Evolutionary conservation across 2,888 invertebrate species (phyloP).

Genomic region (Caenorhabditis sp.): DNA sequence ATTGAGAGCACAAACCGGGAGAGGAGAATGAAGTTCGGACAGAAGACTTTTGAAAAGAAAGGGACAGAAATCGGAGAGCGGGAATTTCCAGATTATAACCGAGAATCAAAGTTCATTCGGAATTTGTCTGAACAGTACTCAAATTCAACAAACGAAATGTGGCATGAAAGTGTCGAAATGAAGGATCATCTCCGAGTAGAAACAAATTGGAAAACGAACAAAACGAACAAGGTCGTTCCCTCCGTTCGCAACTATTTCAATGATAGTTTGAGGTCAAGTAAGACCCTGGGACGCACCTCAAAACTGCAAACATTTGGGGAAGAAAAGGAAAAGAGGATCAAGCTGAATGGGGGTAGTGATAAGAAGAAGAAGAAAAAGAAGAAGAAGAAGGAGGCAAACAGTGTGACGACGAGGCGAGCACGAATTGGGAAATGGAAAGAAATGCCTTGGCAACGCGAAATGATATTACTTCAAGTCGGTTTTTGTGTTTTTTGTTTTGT

Average conservation of each 20-base stretch:
- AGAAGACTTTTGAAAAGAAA: neutral
- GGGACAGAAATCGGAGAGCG: neutral
- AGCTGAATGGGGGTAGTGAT: too few species aligned
- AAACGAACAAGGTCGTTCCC: neutral
- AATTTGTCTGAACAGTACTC: neutral
- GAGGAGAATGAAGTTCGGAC: neutral
- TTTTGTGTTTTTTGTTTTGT: neutral
- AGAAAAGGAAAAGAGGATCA: neutral
- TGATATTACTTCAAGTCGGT: neutral
- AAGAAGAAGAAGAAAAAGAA: neutral
- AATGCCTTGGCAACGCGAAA: neutral
- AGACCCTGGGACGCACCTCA: neutral
- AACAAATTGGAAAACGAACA: conserved; percentile 2
- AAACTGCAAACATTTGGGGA: neutral
- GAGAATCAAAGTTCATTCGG: too few species aligned
- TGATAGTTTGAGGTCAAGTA: neutral
- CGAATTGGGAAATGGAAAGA: too few species aligned
- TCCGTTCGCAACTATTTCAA: too few species aligned
- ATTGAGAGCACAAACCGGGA: neutral
- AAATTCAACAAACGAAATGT: conserved; percentile 9
- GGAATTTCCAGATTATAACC: neutral
- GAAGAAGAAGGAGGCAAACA: neutral
- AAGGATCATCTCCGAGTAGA: neutral
- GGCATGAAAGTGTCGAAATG: conserved; percentile 1
- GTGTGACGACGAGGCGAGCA: neutral